Evolutionary conservation across 2,113 vertebrate species (phyloP), one percentile per base, ranked within the genome.

Genomic region (Vidua chalybeata): DNA sequence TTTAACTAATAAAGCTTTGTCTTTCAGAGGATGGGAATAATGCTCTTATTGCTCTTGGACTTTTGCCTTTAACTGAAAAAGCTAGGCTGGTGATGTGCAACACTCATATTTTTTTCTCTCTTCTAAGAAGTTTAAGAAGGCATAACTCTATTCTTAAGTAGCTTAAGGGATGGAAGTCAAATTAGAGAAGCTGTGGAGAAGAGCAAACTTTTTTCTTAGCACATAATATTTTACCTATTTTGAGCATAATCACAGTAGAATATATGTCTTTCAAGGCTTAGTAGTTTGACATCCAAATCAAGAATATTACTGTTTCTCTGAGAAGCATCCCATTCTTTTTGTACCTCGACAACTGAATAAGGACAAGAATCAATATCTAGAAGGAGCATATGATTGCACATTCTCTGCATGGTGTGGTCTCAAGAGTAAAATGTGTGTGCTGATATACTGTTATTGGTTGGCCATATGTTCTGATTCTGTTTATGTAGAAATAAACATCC

Each of bases 391-490:
- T 37, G 78, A 72, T n/a, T 75, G 75, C n/a, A 61, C 49, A 41
- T 87, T 79, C 54, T 78, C 39, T 87, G 80, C 84, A 64, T 76
- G 74, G 35, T 9, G 39, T 3, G 3, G 56, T 89, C 77, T 95
- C 87, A 54, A 59, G 58, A 89, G 84, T 61, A 73, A 93, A 95
- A 79, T 27, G 15, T 64, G 7, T 33, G 52, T 94, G 27, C 64
- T 93, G 84, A 77, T 67, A 59, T 66, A 78, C 45, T 80, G 79
- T 59, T 87, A 28, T 45, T 93, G 52, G 45, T 52, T 61, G 11
- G 31, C 87, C 74, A 68, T 95, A 87, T 91, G 93, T 87, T 95
- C 69, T 78, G n/a, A 18, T 79, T 72, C 77, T 87, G 85, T 73
- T 96, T 87, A 45, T 79, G 45, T 45, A 87, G 62, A 89, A 97